Conservation (phyloP, 2,888 invertebrate species). For the Terebella lapidaria region DNA sequence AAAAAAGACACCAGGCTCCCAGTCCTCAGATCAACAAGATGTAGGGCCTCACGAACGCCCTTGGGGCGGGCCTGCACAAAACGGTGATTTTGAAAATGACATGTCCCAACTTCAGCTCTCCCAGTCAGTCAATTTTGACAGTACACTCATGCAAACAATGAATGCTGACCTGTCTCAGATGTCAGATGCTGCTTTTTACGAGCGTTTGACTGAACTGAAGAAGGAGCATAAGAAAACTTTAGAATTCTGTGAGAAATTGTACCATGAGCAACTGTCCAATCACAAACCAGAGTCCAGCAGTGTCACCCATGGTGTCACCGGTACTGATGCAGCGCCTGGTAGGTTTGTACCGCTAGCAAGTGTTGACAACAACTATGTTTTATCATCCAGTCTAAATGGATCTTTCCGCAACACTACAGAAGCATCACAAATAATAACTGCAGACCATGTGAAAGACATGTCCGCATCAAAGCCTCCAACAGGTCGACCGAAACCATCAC, state of each 20-base stretch:
- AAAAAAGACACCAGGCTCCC: slow-evolving; percentile 37
- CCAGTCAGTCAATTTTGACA: slow-evolving; percentile 10
- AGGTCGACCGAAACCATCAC: slow-evolving; percentile 6
- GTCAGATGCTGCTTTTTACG: slow-evolving; percentile 45
- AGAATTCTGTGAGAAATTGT: slow-evolving; percentile 41
- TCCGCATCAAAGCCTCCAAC: slow-evolving; percentile 18
- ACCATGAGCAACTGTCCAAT: slow-evolving; percentile 33
- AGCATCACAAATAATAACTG: neutral
- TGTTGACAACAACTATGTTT: neutral
- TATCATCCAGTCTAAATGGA: neutral
- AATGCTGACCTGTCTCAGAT: slow-evolving; percentile 30
- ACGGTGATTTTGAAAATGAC: slow-evolving; percentile 6
- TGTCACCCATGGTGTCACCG: neutral
- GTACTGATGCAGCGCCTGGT: neutral
- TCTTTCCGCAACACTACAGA: too few species aligned
- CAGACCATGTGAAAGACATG: slow-evolving; percentile 16
- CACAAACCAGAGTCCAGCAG: neutral
- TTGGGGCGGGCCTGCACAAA: too few species aligned
- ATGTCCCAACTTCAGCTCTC: neutral
- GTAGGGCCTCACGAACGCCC: too few species aligned
- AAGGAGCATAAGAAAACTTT: slow-evolving; percentile 46
- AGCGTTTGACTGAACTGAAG: slow-evolving; percentile 40
- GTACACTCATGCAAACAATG: slow-evolving; percentile 7
- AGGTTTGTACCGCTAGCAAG: neutral
- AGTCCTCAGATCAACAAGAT: too few species aligned